These are phyloP conservation scores for Neoaliturus tenellus DNA, from an alignment of 2,888 invertebrate species.

Conservation along the genomic window DNA sequence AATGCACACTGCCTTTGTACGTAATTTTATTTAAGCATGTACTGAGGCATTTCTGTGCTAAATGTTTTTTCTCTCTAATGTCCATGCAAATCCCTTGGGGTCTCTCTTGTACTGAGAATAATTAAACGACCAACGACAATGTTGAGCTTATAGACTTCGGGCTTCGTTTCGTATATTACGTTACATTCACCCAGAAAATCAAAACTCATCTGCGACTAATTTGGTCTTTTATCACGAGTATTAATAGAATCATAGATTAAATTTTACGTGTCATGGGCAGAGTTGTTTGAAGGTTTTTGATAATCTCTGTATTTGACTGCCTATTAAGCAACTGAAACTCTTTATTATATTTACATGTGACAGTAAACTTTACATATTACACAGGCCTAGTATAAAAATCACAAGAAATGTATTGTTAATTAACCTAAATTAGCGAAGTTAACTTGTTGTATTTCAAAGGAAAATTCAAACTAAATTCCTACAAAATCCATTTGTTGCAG, in stretches of 20 bases:
- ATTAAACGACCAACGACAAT: not conserved
- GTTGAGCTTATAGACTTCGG: not conserved
- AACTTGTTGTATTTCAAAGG: too few species aligned
- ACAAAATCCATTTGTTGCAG: too few species aligned
- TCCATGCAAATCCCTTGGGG: not conserved
- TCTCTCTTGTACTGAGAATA: not conserved
- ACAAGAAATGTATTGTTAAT: too few species aligned
- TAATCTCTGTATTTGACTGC: not conserved
- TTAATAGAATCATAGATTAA: not conserved
- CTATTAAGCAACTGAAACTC: too few species aligned
- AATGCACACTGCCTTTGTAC: not conserved
- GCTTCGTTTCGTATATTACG: not conserved
- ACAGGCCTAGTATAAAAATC: too few species aligned
- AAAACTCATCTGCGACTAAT: not conserved
- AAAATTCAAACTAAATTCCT: too few species aligned
- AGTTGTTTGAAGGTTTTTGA: not conserved
- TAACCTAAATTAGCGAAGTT: too few species aligned
- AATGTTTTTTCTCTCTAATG: too few species aligned
- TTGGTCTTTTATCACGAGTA: not conserved
- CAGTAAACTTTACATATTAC: too few species aligned
- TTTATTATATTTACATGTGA: too few species aligned
- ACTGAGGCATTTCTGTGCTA: too few species aligned
- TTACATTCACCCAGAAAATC: not conserved
- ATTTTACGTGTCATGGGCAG: not conserved
- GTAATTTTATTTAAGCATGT: not conserved